Evolutionary conservation across 1,140 invertebrate genomes (phyloP).

Genomic region (Helicorthomorpha holstii): DNA sequence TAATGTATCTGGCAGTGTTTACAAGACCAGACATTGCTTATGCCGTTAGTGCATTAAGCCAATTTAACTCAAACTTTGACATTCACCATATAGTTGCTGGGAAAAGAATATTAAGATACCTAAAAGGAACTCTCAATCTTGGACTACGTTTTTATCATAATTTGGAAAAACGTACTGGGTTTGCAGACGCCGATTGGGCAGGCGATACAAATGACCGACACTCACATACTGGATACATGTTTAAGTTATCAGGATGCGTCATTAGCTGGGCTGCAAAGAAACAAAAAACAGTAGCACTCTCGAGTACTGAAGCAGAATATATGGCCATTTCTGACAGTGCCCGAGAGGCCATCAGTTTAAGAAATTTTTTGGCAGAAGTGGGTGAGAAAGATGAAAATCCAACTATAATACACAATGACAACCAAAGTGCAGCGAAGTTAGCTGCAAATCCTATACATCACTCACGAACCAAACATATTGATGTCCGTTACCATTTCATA

Average conservation of each 20-base stretch:
- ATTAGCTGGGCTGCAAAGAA: constrained; percentile 16
- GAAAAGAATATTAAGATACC: constrained; percentile 27
- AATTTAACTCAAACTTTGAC: constrained; percentile 28
- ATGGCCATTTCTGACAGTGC: constrained; percentile 22
- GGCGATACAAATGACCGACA: constrained; percentile 9
- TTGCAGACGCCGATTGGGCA: constrained; percentile 11
- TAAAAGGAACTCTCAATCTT: constrained; percentile 23
- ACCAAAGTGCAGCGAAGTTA: no score
- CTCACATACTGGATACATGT: constrained; percentile 11
- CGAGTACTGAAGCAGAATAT: constrained; percentile 28
- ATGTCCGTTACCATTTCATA: no score
- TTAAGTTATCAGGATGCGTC: constrained; percentile 4
- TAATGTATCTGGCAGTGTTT: constrained; percentile 2
- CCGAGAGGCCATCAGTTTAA: no score
- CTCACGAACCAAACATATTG: no score
- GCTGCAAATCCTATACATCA: no score
- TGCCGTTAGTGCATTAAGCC: constrained; percentile 18
- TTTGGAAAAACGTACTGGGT: constrained; percentile 7
- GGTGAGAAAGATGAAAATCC: no score
- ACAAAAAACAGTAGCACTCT: constrained; percentile 29
- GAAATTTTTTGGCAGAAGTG: no score
- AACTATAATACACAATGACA: no score
- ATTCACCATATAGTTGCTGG: constrained; percentile 23
- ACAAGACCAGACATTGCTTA: constrained; percentile 18
- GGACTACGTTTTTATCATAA: constrained; percentile 7